Percentiles rank a stretch among this genome's conserved stretches.
Evolutionary conservation across 2,797 vertebrate genomes (phyloP).

Genomic region (Tachyglossus aculeatus): DNA sequence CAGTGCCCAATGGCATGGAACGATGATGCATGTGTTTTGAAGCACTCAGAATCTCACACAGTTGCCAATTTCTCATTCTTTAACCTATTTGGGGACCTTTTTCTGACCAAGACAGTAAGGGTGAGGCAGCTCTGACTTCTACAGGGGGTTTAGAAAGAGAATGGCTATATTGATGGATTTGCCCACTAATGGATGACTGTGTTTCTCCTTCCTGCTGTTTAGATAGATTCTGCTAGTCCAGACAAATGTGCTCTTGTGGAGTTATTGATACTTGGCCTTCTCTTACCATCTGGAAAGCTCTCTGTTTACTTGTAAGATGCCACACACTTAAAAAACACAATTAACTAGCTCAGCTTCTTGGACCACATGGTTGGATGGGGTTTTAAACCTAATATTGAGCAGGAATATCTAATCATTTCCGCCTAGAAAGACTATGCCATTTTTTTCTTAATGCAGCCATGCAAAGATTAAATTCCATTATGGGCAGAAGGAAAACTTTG

Average conservation of each 20-base stretch:
- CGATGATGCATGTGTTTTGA: too few species aligned
- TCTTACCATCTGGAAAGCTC: slow-evolving; percentile 21
- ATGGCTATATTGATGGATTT: neutral
- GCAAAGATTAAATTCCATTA: neutral
- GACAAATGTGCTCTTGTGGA: slow-evolving; percentile 6
- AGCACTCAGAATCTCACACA: too few species aligned
- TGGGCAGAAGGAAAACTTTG: neutral
- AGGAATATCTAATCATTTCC: neutral
- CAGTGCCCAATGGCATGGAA: too few species aligned
- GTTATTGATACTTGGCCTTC: slow-evolving; percentile 28
- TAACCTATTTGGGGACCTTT: neutral
- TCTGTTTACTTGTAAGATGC: too few species aligned
- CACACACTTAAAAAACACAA: too few species aligned
- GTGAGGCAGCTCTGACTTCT: neutral
- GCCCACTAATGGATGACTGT: neutral
- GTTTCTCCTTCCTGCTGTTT: neutral
- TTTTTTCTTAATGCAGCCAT: neutral
- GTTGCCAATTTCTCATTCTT: neutral
- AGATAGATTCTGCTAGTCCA: slow-evolving; percentile 10
- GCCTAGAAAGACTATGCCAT: neutral
- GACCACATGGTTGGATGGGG: too few species aligned
- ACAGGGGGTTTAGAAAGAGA: neutral
- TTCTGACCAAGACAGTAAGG: neutral
- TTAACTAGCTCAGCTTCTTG: too few species aligned
- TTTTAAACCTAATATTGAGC: too few species aligned